phyloP scores from a whole-genome alignment of 1,140 invertebrate genomes.

The Bombus pascuorum region DNA sequence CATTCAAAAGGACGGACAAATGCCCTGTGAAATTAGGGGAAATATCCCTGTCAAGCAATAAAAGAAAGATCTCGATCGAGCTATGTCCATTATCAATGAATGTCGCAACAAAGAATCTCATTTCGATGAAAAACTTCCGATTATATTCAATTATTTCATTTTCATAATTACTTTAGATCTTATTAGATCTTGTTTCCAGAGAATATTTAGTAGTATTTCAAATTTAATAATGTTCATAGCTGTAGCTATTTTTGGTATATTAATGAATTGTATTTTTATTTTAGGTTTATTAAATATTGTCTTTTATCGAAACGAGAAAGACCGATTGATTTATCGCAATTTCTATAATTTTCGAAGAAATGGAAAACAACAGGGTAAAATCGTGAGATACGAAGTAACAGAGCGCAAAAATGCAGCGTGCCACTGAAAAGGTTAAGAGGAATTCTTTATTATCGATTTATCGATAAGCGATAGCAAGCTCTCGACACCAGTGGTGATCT shows the following conservation, averaged over 20 bases:
- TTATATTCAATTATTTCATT: background rate
- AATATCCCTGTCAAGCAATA: background rate
- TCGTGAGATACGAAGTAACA: background rate
- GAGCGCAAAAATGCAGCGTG: slow-evolving; percentile 19
- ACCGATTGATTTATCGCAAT: background rate
- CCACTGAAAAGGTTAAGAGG: background rate
- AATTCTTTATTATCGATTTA: background rate
- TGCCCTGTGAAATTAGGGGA: background rate
- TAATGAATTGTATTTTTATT: background rate
- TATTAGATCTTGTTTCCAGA: background rate
- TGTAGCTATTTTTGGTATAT: background rate
- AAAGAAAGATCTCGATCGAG: background rate
- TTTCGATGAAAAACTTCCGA: background rate
- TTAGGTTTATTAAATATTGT: background rate
- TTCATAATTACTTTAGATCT: background rate
- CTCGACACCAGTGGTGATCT: background rate
- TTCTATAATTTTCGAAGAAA: background rate
- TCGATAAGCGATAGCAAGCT: background rate
- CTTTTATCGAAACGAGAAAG: background rate
- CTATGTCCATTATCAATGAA: background rate
- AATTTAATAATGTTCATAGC: background rate
- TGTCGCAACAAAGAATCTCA: background rate
- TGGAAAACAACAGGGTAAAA: background rate
- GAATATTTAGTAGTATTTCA: background rate
- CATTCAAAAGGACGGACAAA: background rate